These are phyloP conservation scores for Malaclemys terrapin DNA, from an alignment of 2,113 vertebrate genomes.

Conservation along the genomic window DNA sequence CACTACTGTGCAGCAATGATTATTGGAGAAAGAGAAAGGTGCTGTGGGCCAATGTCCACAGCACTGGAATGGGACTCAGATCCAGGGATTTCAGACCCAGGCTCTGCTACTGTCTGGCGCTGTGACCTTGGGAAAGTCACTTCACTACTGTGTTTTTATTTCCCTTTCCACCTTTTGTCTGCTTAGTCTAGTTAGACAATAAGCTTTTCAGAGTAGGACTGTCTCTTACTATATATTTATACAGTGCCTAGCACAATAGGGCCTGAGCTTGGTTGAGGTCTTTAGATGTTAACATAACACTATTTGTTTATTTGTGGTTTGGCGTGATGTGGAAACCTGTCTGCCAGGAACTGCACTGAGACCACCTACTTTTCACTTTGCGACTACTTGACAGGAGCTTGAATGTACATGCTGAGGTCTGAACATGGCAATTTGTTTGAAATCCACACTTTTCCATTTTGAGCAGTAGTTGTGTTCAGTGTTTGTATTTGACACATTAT, in stretches of 20 bases:
- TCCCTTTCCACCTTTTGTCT: neutral
- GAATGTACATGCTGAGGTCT: neutral
- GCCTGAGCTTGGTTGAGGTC: neutral
- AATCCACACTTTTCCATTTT: neutral
- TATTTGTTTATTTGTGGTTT: neutral
- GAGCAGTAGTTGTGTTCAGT: neutral
- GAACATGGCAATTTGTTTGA: neutral
- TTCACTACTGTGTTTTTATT: neutral
- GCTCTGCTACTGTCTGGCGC: neutral
- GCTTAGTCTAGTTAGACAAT: neutral
- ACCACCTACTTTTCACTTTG: neutral
- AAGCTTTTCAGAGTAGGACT: accelerated
- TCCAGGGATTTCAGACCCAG: neutral
- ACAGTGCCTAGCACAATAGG: neutral
- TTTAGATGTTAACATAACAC: neutral
- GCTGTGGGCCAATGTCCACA: neutral
- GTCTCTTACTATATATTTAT: neutral
- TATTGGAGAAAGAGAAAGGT: neutral
- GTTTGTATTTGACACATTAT: accelerated
- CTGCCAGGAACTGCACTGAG: neutral
- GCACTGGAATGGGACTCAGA: neutral
- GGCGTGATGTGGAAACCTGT: neutral
- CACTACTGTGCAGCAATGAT: neutral
- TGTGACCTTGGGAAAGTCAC: neutral
- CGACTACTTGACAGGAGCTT: neutral